Conservation (phyloP, 2,113 vertebrate genomes). For the Tringa solitaria region DNA sequence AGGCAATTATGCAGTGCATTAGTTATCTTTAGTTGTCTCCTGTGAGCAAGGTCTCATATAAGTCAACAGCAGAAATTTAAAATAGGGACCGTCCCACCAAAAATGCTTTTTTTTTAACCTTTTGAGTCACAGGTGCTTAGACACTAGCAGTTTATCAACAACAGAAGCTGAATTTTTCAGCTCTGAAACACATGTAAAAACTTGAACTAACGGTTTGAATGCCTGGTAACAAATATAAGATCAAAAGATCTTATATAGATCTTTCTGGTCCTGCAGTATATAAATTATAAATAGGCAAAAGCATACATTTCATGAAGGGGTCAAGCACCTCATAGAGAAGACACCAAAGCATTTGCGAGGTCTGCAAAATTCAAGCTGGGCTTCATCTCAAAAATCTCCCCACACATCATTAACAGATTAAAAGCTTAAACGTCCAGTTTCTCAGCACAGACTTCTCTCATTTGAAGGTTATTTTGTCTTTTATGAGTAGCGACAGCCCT, state of each 20-base stretch:
- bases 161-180: neutral
- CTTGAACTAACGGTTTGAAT: neutral
- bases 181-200: neutral
- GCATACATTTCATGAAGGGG: neutral
- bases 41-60: neutral
- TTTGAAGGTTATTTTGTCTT: neutral
- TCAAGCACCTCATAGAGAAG: neutral
- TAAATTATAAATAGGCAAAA: neutral
- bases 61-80: neutral
- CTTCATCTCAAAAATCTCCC: neutral
- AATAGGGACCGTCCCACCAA: neutral
- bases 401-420: neutral
- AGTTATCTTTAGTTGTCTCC: neutral
- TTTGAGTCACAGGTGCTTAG: neutral
- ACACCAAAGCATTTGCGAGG: neutral
- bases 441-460: neutral
- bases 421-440: neutral
- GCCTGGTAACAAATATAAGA: neutral
- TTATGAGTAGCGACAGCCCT: neutral
- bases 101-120: neutral
- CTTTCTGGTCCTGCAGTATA: neutral
- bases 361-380: neutral
- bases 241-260: neutral
- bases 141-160: neutral
- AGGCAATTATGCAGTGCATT: neutral